Base-by-base conservation (phyloP, 2,888 invertebrate genomes). In the Iphiclides podalirius region DNA sequence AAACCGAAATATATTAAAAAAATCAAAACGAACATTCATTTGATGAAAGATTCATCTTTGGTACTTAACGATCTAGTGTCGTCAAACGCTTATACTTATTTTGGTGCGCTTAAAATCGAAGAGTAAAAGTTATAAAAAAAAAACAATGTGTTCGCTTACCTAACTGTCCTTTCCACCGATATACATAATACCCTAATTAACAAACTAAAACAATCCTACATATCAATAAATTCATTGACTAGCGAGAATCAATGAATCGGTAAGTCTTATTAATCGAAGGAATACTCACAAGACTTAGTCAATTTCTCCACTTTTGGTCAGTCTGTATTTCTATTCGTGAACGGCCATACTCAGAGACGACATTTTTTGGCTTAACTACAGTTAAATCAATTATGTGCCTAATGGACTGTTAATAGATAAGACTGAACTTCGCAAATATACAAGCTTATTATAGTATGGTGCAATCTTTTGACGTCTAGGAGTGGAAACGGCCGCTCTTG, bases 31-130 rank as follows among this genome's bases (percentile, higher is more conserved):
- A 67, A 67, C 65, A 76, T 83, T 86, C 86, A 87, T 87, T 80
- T 85, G 86, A 87, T 87, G 86, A 87, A 81, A 70, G 57, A 64
- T 64, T 81, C 86, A 85, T 88, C 87, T 88, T 88, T 88, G 87
- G 77, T 75, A 59, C 70, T 77, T 77, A 79, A 84, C 55, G 59
- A 58, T 57, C 78, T 81, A 83, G 73, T 73, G 66, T 75, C 76
- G 75, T 77, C 73, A 64, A 57, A 77, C 72, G 75, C 68, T 71
- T 66, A 64, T 67, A 65, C n/a, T 67, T 67, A 74, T 62, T 83
- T 81, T 81, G 79, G 84, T 84, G 83, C 81, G 64, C 61, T 64
- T 66, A 66, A 28, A 55, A 49, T 50, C 55, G 52, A 36, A 20
- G 20, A 42, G 12, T 20, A 16, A 14, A 15, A 36, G 12, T 26